These are phyloP conservation scores for Holcopasites calliopsidis DNA, from an alignment of 1,140 invertebrate genomes.

Conservation along the genomic window DNA sequence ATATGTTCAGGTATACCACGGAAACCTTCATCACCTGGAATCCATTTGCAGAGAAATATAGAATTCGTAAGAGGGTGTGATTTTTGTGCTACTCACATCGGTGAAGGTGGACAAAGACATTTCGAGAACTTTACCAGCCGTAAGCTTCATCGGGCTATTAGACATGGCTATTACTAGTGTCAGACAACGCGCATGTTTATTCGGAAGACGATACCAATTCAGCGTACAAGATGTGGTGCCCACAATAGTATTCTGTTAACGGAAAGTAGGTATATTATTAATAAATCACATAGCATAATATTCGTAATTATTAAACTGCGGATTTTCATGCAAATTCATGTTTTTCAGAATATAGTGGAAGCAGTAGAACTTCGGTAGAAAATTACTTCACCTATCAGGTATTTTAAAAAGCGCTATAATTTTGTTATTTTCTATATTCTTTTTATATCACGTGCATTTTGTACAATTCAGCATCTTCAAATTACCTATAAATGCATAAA, in stretches of 20 bases:
- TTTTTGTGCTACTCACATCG: constrained; percentile 33
- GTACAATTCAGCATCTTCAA: too few relatives aligned
- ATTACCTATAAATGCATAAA: too few relatives aligned
- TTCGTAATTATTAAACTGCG: too few relatives aligned
- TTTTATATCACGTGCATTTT: too few relatives aligned
- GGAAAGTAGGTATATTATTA: too few relatives aligned
- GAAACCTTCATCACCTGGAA: constrained; percentile 54
- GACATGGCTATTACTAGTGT: constrained; percentile 59
- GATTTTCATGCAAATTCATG: too few relatives aligned
- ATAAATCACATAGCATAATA: too few relatives aligned
- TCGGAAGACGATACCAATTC: constrained; percentile 62
- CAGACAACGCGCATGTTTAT: constrained; percentile 42
- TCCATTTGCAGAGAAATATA: background rate
- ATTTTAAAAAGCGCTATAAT: too few relatives aligned
- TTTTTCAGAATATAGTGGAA: too few relatives aligned
- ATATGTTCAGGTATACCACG: constrained; percentile 53
- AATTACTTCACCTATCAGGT: too few relatives aligned
- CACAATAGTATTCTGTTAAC: constrained; percentile 36
- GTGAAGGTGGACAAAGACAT: constrained; percentile 51
- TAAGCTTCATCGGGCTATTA: constrained; percentile 55
- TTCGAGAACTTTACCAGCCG: constrained; percentile 62
- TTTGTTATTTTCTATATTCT: too few relatives aligned
- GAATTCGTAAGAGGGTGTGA: background rate
- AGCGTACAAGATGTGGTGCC: constrained; percentile 43
- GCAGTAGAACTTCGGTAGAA: too few relatives aligned